Conservation (phyloP, 2,888 invertebrate genomes). For the Leptopilina syphax region DNA sequence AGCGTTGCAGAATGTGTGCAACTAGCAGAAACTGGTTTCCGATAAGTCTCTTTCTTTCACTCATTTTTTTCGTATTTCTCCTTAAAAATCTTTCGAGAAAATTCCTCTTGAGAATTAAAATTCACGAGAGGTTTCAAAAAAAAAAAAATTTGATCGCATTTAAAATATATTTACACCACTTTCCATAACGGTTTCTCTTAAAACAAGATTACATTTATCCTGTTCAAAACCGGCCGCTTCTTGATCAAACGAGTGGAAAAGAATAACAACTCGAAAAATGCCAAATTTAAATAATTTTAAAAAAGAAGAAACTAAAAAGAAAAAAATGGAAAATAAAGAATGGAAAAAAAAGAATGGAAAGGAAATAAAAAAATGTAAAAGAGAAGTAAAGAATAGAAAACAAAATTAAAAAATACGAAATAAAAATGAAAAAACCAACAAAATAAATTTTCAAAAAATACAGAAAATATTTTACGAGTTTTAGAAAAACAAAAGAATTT, state of each 20-base stretch:
- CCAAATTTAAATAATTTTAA: too few relatives aligned
- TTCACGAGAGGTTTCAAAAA: not conserved
- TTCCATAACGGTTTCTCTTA: constrained; percentile 55
- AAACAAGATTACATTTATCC: constrained; percentile 60
- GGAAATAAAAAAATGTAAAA: too few relatives aligned
- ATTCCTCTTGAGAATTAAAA: not conserved
- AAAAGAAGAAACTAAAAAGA: not conserved
- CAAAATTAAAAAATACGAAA: not conserved
- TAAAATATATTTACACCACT: constrained; percentile 61
- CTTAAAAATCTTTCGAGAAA: not conserved
- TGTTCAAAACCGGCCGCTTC: constrained; percentile 68
- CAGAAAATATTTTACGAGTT: too few relatives aligned
- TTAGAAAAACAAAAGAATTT: too few relatives aligned
- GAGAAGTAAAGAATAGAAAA: not conserved
- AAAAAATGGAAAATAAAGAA: too few relatives aligned
- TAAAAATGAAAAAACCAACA: not conserved
- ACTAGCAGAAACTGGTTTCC: constrained; percentile 30
- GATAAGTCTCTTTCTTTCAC: not conserved
- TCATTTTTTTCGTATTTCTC: not conserved
- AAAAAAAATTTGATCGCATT: not conserved
- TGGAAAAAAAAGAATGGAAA: too few relatives aligned
- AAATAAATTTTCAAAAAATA: too few relatives aligned
- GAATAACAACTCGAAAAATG: too few relatives aligned
- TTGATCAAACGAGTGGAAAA: constrained; percentile 56
- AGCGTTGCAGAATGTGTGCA: constrained; percentile 14